Base-by-base conservation (phyloP, 2,888 invertebrate genomes). In the Anagyrus pseudococci region DNA sequence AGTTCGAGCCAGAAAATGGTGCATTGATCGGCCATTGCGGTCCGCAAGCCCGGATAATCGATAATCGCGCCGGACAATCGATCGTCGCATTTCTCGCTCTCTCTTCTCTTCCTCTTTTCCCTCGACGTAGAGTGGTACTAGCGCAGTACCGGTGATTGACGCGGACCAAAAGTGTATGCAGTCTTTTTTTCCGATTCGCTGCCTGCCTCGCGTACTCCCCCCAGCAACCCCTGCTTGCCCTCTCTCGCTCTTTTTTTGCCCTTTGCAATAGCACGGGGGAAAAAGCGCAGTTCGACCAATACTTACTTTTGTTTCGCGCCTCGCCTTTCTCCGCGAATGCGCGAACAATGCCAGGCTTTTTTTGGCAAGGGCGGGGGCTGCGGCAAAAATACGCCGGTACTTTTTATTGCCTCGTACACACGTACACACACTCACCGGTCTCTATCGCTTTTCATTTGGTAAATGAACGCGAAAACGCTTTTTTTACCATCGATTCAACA, bases 11-110 rank as follows among this genome's bases (percentile, higher is more conserved):
- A 44, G 48, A 56, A 62, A 66, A 65, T 62, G 50, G 65, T 40
- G 48, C 22, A 46, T 29, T 17, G 47, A 53, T 37, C 26, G 37
- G 46, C 26, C 25, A 49, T 49, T 33, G 53, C 26, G 55, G 43
- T 54, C 26, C 48, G 46, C 55, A 17, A 23, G n/a, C 47, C 40
- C 25, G 53, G 20, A 64, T 62, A 62, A 59, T 64, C 64, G 59
- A 59, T 55, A 65, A 64, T 67, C 60, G 50, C 43, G 40, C 15
- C 56, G 57, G 52, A 53, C 59, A 46, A 64, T 64, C 60, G 64
- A 61, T 61, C n/a, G 47, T 20, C 54, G 46, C 19, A 10, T 4
- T 15, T 29, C 26, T 19, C 22, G 26, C 4, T n/a, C 26, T n/a
- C n/a, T n/a, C n/a, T n/a, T n/a, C n/a, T n/a, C n/a, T n/a, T n/a